phyloP scores from a whole-genome alignment of 2,888 invertebrate genomes.

The Drosophila subsilvestris region DNA sequence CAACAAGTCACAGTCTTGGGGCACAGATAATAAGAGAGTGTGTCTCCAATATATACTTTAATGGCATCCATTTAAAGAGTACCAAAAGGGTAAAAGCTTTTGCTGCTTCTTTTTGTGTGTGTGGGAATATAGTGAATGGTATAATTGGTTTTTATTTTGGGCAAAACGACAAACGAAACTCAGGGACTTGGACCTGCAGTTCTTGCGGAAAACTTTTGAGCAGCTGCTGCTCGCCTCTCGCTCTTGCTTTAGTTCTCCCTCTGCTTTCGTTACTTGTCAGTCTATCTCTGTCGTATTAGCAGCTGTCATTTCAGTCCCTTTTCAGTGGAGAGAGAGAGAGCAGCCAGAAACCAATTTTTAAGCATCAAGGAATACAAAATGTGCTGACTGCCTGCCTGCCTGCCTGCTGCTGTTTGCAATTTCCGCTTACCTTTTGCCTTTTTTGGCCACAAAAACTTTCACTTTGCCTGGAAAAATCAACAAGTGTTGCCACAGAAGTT shows the following conservation, averaged over 20 bases:
- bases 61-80: slow-evolving; percentile 11
- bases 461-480: slow-evolving; percentile 42
- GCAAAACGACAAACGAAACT: too few relatives aligned
- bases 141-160: slow-evolving; percentile 32
- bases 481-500: slow-evolving; percentile 48
- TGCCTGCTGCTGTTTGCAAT: slow-evolving; percentile 42
- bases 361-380: slow-evolving; percentile 70
- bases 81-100: too few relatives aligned
- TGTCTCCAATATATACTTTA: neutral
- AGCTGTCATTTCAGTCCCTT: slow-evolving; percentile 1
- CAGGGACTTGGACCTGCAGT: slow-evolving; percentile 23
- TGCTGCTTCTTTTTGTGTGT: neutral
- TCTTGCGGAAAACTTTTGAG: slow-evolving; percentile 41
- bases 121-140: neutral
- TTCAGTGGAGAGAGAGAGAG: too few relatives aligned
- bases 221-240: slow-evolving; percentile 34
- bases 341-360: slow-evolving; percentile 57
- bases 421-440: slow-evolving; percentile 68
- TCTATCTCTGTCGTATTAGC: slow-evolving; percentile 37
- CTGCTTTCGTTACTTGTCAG: neutral
- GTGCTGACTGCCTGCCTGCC: slow-evolving; percentile 33
- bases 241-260: neutral
- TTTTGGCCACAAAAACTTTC: slow-evolving; percentile 39
- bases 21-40: slow-evolving; percentile 18
- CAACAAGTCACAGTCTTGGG: slow-evolving; percentile 58